A percentile compares a stretch with the other conserved stretches of the same genome.
Conservation (phyloP, 2,113 vertebrate species). For the Struthio camelus region DNA sequence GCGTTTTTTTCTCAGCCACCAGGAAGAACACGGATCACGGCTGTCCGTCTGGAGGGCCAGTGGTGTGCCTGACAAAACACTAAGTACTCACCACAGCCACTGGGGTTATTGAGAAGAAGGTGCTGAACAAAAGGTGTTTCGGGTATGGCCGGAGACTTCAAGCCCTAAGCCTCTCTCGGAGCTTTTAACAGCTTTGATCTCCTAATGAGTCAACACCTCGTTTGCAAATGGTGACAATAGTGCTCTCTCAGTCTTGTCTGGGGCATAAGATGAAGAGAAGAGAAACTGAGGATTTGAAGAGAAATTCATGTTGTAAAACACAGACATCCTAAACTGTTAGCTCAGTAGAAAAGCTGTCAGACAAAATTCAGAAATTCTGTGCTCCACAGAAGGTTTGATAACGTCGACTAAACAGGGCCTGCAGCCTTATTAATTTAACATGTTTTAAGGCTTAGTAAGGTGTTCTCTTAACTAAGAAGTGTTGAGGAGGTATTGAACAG, state of each 20-base stretch:
- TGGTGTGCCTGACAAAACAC: background rate
- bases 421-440: background rate
- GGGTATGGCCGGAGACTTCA: too few relatives aligned
- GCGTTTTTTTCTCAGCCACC: background rate
- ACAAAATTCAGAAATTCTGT: background rate
- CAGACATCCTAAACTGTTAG: background rate
- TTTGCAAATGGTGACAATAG: background rate
- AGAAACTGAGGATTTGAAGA: background rate
- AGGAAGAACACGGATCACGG: background rate
- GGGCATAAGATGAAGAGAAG: rapidly evolving
- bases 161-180: background rate
- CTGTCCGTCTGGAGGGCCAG: background rate
- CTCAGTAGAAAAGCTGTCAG: background rate
- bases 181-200: background rate
- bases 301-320: background rate
- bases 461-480: background rate
- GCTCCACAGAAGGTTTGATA: background rate
- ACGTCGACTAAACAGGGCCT: background rate
- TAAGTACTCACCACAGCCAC: background rate
- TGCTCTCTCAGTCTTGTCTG: rapidly evolving
- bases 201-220: background rate
- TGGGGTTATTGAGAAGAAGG: background rate
- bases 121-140: background rate
- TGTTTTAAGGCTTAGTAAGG: background rate
- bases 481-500: background rate